phyloP scores from a whole-genome alignment of 1,140 invertebrate species.

The Drosophila repleta region DNA sequence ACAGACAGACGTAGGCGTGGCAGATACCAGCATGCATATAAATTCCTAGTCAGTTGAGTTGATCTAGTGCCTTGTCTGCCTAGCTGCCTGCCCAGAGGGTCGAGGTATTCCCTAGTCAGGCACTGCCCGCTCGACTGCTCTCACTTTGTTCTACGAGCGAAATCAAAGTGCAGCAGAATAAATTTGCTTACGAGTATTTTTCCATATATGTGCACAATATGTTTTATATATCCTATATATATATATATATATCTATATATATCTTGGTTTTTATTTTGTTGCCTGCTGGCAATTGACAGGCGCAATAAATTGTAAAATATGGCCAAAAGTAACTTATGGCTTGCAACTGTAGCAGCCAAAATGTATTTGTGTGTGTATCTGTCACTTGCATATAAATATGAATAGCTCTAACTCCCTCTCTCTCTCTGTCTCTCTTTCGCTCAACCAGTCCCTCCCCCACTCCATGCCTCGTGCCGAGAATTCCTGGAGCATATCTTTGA shows the following conservation, averaged over 20 bases:
- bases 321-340: slow-evolving; percentile 55
- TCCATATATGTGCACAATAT: slow-evolving; percentile 17
- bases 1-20: too few relatives aligned
- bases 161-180: slow-evolving; percentile 70
- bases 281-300: slow-evolving; percentile 72
- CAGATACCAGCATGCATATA: too few relatives aligned
- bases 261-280: slow-evolving; percentile 30
- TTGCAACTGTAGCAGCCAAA: slow-evolving; percentile 9
- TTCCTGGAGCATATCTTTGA: slow-evolving; percentile 19
- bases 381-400: slow-evolving; percentile 46
- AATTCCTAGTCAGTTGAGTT: too few relatives aligned
- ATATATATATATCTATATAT: slow-evolving; percentile 2
- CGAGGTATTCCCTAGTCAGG: neutral
- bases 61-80: too few relatives aligned
- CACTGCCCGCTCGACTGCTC: neutral
- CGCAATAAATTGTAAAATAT: slow-evolving; percentile 79
- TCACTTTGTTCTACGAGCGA: slow-evolving; percentile 20
- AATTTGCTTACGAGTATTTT: slow-evolving; percentile 50
- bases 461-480: neutral
- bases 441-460: neutral
- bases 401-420: slow-evolving; percentile 12
- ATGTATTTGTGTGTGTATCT: slow-evolving; percentile 15
- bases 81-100: too few relatives aligned
- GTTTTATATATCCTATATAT: slow-evolving; percentile 22
- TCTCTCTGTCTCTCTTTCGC: neutral